Evolutionary conservation across 2,888 invertebrate genomes (phyloP).

Genomic region (Trachelus tabidus): DNA sequence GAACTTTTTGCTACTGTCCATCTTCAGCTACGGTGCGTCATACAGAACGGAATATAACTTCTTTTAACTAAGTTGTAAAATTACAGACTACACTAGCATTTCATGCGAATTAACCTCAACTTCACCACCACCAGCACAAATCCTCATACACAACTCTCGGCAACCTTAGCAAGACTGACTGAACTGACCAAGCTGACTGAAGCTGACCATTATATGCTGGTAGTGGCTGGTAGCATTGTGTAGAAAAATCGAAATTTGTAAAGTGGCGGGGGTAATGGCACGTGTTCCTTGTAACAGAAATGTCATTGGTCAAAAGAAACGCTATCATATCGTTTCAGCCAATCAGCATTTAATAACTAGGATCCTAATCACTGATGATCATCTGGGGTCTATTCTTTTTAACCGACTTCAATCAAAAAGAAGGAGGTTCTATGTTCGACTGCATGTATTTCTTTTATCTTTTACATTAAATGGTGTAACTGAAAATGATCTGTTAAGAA

Average conservation of each 20-base stretch:
- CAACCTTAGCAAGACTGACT: not conserved
- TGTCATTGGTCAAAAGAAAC: not conserved
- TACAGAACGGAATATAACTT: not conserved
- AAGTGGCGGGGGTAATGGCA: not conserved
- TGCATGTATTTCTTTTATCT: not conserved
- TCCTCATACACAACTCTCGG: not conserved
- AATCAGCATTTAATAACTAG: not conserved
- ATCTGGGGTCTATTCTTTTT: no score
- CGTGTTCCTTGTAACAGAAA: not conserved
- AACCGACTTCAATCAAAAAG: no score
- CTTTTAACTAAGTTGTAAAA: not conserved
- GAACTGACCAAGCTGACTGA: not conserved
- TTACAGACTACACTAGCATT: not conserved
- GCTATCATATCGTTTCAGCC: not conserved
- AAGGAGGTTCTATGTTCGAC: no score
- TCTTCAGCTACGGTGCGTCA: conserved; percentile 38
- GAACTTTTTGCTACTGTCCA: conserved; percentile 74
- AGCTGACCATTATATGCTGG: not conserved
- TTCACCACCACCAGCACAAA: not conserved
- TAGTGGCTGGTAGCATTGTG: not conserved
- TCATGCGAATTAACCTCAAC: not conserved
- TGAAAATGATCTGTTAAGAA: not conserved
- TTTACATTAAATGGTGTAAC: not conserved
- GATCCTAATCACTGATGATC: not conserved
- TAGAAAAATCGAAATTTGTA: not conserved